Percentiles rank a stretch among this genome's conserved stretches.
phyloP scores from a whole-genome alignment of 2,113 vertebrate species.

The Grallaria varia region DNA sequence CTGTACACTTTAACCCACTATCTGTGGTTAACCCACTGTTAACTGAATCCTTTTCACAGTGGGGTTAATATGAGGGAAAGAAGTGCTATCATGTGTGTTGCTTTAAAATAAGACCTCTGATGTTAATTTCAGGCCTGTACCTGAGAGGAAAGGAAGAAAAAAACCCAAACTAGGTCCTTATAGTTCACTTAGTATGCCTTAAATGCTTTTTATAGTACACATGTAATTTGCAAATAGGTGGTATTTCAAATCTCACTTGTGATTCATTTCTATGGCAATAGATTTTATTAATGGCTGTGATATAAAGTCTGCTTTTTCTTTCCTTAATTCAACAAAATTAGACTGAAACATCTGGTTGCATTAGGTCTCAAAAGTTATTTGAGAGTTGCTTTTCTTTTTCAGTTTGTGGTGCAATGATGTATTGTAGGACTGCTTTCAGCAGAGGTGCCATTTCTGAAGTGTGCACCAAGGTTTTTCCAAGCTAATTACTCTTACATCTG shows the following conservation, averaged over 20 bases:
- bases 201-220: neutral
- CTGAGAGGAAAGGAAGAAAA: neutral
- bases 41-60: neutral
- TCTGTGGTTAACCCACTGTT: constrained; percentile 41
- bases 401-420: neutral
- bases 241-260: neutral
- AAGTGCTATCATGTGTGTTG: neutral
- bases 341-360: neutral
- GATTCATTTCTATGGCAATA: constrained; percentile 5
- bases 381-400: neutral
- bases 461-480: neutral
- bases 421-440: neutral
- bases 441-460: neutral
- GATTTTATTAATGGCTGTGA: neutral
- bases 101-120: neutral
- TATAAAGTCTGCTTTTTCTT: constrained; percentile 32
- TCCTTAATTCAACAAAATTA: constrained; percentile 29
- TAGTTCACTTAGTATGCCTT: neutral
- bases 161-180: neutral
- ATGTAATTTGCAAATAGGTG: neutral
- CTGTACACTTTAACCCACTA: constrained; percentile 32
- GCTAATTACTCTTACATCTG: neutral
- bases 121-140: neutral
- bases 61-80: neutral
- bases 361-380: neutral